phyloP scores from a whole-genome alignment of 2,888 invertebrate species.

The Lacanobia wlatinum region DNA sequence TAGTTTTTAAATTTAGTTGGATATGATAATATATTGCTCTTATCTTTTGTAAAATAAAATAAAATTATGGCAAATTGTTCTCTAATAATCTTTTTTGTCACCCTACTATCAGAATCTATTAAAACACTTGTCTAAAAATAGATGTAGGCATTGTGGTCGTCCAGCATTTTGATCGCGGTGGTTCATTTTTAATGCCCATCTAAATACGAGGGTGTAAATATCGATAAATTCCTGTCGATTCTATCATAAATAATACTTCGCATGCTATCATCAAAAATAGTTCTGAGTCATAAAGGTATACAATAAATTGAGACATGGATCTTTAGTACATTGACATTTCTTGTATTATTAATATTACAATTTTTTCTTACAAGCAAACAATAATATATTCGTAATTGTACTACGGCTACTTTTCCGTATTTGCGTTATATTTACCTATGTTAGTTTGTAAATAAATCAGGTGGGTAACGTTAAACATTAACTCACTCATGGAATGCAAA shows the following conservation, averaged over 20 bases:
- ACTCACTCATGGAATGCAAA: slow-evolving; percentile 2
- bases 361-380: not conserved
- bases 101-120: slow-evolving; percentile 70
- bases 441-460: not conserved
- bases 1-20: no score
- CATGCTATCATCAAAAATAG: slow-evolving; percentile 1
- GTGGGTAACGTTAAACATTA: not conserved
- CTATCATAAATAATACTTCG: slow-evolving; percentile 31
- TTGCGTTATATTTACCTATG: not conserved
- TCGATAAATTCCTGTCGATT: slow-evolving; percentile 41
- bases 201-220: slow-evolving; percentile 67
- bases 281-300: not conserved
- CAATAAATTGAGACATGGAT: slow-evolving; percentile 3
- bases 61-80: not conserved
- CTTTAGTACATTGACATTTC: not conserved
- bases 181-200: slow-evolving; percentile 68
- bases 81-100: slow-evolving; percentile 60
- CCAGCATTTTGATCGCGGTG: slow-evolving; percentile 65
- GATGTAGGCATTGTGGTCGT: slow-evolving; percentile 70
- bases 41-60: no score
- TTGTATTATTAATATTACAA: not conserved
- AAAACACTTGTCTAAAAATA: slow-evolving; percentile 77
- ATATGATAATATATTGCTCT: no score
- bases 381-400: not conserved
- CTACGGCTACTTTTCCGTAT: not conserved